Evolutionary conservation across 2,113 vertebrate genomes (phyloP), one percentile per base, ranked within the genome.

Genomic region (Orthonyx spaldingii): DNA sequence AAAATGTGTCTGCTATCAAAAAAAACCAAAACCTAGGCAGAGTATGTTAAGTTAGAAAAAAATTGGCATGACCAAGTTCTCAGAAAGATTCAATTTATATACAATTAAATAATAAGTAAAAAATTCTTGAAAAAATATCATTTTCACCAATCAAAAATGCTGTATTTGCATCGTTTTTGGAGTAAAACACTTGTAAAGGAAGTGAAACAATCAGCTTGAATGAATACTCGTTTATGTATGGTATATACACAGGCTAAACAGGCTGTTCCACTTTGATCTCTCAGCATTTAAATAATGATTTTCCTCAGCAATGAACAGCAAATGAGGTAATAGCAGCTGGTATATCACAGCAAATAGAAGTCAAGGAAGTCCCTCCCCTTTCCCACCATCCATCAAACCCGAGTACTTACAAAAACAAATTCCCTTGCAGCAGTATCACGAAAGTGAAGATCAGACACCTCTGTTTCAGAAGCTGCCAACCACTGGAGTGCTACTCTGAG

Each of bases 401-500:
- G 2, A 61, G 41, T 88, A 98, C 98, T 98, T 96, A 99, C 99
- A 96, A 97, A 97, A 74, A 98, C 97, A 5, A 99, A 98, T 33
- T 99, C 99, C 87, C 96, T 97, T 59, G 98, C 97, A 41, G 95
- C 63, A 69, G 86, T 13, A 6, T 98, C 97, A 28, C 84, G 96
- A 57, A 99, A 98, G 92, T 98, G 98, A 91, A 99, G 97, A 55
- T 98, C 96, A 30, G 98, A 91, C 60, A 99, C 82, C 39, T 98
- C 99, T 13, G 97, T 97, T 91, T 99, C 98, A n/a, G 99, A 99
- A 88, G 99, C 99, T 9, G 98, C 98, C 11, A 98, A 98, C 99
- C 99, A 99, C 95, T 99, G 99, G 84, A 99, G 98, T 64, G 98
- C 96, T 87, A 97, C 97, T 97, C 98, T 97, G 86, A 99, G 97